Base-by-base conservation (phyloP, 2,113 vertebrate genomes). In the Mormoops blainvillei region DNA sequence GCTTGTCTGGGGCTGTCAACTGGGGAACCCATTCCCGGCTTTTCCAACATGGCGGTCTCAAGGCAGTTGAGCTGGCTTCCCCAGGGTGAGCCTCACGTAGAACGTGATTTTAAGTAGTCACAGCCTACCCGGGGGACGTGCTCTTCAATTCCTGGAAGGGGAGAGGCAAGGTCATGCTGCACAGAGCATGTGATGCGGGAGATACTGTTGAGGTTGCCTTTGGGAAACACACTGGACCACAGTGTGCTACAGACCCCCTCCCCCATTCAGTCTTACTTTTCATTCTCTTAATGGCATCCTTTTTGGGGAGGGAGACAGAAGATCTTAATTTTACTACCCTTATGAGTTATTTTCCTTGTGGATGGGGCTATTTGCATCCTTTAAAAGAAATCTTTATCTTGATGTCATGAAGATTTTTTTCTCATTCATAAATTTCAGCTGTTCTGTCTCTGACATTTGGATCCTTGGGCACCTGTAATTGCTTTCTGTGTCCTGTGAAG, bases 21-120 rank as follows among this genome's bases (percentile, higher is more conserved):
- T 0, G 13, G 24, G 0, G 2, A 2, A n/a, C 26, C 14, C 45
- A n/a, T 36, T 36, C 36, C 15, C 4, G 16, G 50, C 31, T 41
- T 87, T 58, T 81, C 52, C 41, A 80, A 41, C 26, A 61, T 38
- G 33, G 16, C 84, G 19, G 2, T 50, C 43, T 58, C 38, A 68
- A 15, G 3, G 11, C 16, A 43, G 7, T 0, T 56, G 71, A 56
- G 18, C 16, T 61, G 38, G 22, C 33, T 52, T 73, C 54, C 31
- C 33, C 26, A 26, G 14, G 56, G 19, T 28, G 38, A 87, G 63
- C 13, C 33, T 33, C 36, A 3, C 3, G 20, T 11, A 33, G 65
- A 81, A 63, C 5, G 18, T 5, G 41, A 5, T n/a, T 45, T 78
- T 16, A 36, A 15, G 65, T 45, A n/a, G 33, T 41, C 56, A 54